Evolutionary conservation across 2,888 invertebrate species (phyloP).

Genomic region (Hypselothyrea guttata): DNA sequence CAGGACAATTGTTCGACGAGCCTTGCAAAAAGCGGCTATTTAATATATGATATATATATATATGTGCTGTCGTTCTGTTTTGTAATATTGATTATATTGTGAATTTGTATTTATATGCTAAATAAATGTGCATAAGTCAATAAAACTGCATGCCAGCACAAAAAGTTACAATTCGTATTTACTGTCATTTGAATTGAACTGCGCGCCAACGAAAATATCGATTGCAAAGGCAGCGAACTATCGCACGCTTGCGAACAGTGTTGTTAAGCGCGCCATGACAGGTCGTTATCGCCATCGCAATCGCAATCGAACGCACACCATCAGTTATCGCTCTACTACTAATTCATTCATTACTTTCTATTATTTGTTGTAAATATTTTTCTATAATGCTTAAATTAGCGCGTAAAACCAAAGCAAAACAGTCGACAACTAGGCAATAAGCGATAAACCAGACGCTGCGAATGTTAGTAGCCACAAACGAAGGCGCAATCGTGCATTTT

Average conservation of each 20-base stretch:
- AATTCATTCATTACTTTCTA: conserved; percentile 67
- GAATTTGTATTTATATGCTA: conserved; percentile 54
- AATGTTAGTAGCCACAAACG: conserved; percentile 15
- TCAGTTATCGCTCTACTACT: conserved; percentile 19
- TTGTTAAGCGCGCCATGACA: neutral
- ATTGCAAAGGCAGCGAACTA: too few species aligned
- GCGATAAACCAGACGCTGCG: conserved; percentile 1
- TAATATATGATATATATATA: conserved; percentile 19
- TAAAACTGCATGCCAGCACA: conserved; percentile 34
- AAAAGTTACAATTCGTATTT: too few species aligned
- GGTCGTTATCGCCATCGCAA: neutral
- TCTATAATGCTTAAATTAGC: conserved; percentile 36
- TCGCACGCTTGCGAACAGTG: conserved; percentile 18
- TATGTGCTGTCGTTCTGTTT: conserved; percentile 58
- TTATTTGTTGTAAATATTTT: conserved; percentile 73
- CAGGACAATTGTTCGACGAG: conserved; percentile 10
- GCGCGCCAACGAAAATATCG: too few species aligned
- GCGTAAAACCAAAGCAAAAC: conserved; percentile 29
- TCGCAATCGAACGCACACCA: conserved; percentile 38
- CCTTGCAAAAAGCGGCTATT: conserved; percentile 13
- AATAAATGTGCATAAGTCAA: conserved; percentile 44
- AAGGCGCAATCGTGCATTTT: conserved; percentile 22
- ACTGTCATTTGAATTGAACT: too few species aligned
- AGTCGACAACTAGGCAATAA: conserved; percentile 36
- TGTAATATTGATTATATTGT: conserved; percentile 60